Conservation (phyloP, 2,797 vertebrate genomes). For the Acanthurus tractus region DNA sequence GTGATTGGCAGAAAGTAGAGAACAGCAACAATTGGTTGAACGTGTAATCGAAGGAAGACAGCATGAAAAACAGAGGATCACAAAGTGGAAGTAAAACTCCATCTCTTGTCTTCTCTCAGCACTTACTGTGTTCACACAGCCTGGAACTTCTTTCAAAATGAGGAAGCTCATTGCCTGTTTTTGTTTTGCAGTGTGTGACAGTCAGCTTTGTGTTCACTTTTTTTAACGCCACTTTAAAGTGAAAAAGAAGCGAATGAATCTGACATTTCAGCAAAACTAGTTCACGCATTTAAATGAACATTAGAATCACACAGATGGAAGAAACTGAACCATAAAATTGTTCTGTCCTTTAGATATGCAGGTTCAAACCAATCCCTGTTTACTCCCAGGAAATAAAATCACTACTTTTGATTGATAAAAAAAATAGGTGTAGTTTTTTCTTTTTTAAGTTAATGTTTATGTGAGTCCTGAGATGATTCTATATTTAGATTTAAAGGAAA, state of each 20-base stretch:
- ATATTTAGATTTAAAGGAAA: constrained; percentile 53
- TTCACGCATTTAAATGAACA: not conserved
- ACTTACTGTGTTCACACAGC: constrained; percentile 8
- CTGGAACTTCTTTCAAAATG: constrained; percentile 21
- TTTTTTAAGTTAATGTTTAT: constrained; percentile 40
- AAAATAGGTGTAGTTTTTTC: not conserved
- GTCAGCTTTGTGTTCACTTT: constrained; percentile 18
- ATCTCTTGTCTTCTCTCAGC: constrained; percentile 7
- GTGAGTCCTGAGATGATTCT: constrained; percentile 60
- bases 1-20: constrained; percentile 33
- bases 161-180: constrained; percentile 18
- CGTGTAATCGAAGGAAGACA: constrained; percentile 38
- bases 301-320: not conserved
- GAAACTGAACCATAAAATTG: not conserved
- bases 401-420: not conserved
- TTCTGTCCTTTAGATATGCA: not conserved
- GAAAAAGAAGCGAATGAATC: constrained; percentile 17
- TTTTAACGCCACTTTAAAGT: constrained; percentile 13
- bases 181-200: constrained; percentile 5
- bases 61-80: constrained; percentile 27
- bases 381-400: not conserved
- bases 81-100: constrained; percentile 23
- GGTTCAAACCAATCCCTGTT: not conserved
- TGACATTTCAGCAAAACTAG: constrained; percentile 23
- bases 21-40: constrained; percentile 17